Base-by-base conservation (phyloP, 1,140 invertebrate species). In the Megathymus violae region DNA sequence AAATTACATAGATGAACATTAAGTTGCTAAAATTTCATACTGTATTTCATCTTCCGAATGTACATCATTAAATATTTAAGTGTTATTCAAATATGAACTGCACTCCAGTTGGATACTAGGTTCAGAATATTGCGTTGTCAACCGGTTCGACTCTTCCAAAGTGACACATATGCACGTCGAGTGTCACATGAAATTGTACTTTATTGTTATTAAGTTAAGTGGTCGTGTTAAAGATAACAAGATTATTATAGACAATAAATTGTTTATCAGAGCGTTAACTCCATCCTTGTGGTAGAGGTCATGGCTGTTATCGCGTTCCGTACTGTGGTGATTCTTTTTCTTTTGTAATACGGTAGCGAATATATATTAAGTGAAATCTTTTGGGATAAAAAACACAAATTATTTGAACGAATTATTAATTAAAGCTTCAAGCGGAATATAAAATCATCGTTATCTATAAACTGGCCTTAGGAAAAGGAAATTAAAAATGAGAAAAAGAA, bases 201-300 rank as follows among this genome's bases (percentile, higher is more conserved):
- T 43, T 56, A 56, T 6, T 19, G 0, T 16, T 43, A 25, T 44
- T 2, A 3, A 10, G 4, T 43, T 16, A 31, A 15, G 40, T 31
- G 13, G 9, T 27, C 7, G 1, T 31, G 52, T 6, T 11, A 4
- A 25, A 4, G 14, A n/a, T 16, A 43, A 31, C 40, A n/a, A 44
- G 52, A 56, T 56, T 56, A 31, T 46, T 44, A 56, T 56, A 17
- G 51, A 13, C 38, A 19, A 56, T 56, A 56, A 56, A 56, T 43
- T 43, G 51, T 56, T 56, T 56, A 56, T 56, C 51, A 56, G 51
- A 56, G 51, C 51, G 38, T 56, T 43, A 54, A 54, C 51, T 54
- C 19, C 25, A 44, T 27, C 52, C 52, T 56, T 56, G 52, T 22
- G 41, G 38, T 41, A 40, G 51, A 56, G 52, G 52, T 56, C 52